A percentile compares a stretch with the other conserved stretches of the same genome.
These are phyloP conservation scores for Bhutanitis thaidina DNA, from an alignment of 2,888 invertebrate genomes.

Conservation along the genomic window DNA sequence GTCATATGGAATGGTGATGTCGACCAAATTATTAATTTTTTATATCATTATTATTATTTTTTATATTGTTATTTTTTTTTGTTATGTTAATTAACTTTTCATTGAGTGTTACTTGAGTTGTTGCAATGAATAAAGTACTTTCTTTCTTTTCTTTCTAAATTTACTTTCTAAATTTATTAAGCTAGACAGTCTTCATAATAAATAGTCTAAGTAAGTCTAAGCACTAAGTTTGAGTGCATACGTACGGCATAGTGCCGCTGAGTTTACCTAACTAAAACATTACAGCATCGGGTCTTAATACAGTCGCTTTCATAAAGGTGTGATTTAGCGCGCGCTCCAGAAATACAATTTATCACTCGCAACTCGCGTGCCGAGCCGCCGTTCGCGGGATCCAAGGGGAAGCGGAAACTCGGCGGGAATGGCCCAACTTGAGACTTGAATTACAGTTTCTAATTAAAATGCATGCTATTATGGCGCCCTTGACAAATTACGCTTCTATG, in stretches of 20 bases:
- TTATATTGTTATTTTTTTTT: no score
- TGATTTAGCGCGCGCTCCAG: conserved; percentile 32
- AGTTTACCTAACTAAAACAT: conserved; percentile 18
- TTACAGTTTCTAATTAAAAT: conserved; percentile 35
- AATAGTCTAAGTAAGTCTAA: no score
- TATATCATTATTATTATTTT: no score
- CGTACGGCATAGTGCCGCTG: not conserved
- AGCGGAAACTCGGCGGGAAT: conserved; percentile 19
- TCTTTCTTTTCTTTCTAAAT: no score
- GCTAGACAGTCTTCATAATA: no score
- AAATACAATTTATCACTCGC: conserved; percentile 30
- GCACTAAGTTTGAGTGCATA: no score
- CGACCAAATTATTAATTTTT: no score
- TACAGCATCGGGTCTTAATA: conserved; percentile 28
- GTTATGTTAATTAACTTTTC: no score
- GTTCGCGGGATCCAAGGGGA: conserved; percentile 20
- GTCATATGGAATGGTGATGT: no score
- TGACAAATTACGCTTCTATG: conserved; percentile 10
- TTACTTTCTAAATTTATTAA: no score
- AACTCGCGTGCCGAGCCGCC: conserved; percentile 25
- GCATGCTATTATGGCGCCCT: conserved; percentile 26
- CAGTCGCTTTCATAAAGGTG: conserved; percentile 33
- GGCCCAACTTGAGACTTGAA: conserved; percentile 28
- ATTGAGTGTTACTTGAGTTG: no score
- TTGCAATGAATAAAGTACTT: no score